Conservation (phyloP, 2,797 vertebrate genomes). For the Periophthalmus magnuspinnatus region DNA sequence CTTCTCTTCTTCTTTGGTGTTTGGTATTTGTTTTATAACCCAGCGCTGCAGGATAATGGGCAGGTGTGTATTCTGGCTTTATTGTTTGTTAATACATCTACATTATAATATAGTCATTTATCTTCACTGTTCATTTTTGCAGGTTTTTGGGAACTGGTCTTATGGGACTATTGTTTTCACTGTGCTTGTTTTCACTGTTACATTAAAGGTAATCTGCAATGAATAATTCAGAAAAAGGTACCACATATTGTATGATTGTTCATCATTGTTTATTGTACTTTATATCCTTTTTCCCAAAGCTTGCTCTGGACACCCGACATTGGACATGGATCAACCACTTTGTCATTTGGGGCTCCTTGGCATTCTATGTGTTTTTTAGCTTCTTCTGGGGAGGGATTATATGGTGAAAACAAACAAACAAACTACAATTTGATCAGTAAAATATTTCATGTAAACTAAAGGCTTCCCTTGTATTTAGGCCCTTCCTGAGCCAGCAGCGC, state of each 20-base stretch:
- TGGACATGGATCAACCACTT: constrained; percentile 99
- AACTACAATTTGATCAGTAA: background rate
- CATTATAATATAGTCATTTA: no score
- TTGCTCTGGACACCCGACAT: constrained; percentile 94
- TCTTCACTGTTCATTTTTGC: constrained; percentile 2
- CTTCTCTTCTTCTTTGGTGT: constrained; percentile 95
- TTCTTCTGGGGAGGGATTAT: constrained; percentile 99
- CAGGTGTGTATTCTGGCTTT: constrained; percentile 78
- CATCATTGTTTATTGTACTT: background rate
- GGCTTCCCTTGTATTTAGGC: constrained; percentile 77
- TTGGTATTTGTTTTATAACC: constrained; percentile 87
- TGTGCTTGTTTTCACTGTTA: constrained; percentile 97
- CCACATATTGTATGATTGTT: background rate
- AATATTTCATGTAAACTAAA: constrained; percentile 17
- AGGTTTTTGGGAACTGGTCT: constrained; percentile 97
- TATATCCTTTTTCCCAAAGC: constrained; percentile 66
- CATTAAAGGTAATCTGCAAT: constrained; percentile 85
- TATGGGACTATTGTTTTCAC: constrained; percentile 97
- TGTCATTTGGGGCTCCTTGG: constrained; percentile 97
- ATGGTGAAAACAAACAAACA: constrained; percentile 85
- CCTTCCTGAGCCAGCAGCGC: constrained; percentile 93
- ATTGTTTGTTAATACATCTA: no score
- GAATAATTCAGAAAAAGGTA: background rate
- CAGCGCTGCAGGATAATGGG: constrained; percentile 89
- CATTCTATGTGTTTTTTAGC: constrained; percentile 97